Base-by-base conservation (phyloP, 2,797 vertebrate species). In the Melanotaenia parkinsoni region DNA sequence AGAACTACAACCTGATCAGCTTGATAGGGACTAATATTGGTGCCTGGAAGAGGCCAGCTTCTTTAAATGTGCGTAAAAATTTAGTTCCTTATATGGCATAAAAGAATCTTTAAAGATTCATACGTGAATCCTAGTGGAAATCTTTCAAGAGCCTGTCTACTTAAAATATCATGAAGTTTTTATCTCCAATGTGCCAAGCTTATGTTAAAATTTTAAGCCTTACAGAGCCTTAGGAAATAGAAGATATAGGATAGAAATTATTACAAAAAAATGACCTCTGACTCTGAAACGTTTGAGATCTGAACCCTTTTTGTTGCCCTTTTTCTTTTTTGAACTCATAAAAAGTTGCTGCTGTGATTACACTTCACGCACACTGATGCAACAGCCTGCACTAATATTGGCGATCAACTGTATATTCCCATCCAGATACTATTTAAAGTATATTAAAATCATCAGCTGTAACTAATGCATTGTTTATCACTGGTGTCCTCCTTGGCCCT, bases 1-100 rank as follows among this genome's bases (percentile, higher is more conserved):
- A 92, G 72, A 85, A 85, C 58, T 50, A 78, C 47, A 78, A 79
- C 53, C 65, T 58, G 83, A 79, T 86, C 71, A 85, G 58, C 58
- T 10, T 8, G 63, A 77, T 35, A 26, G 43, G 64, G 66, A 57
- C 54, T n/a, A 20, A 82, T 5, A 35, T 30, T 13, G 40, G 22
- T 53, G 58, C 4, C 58, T 20, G 28, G 74, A 1, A n/a, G 60
- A 59, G 26, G n/a, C 28, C 3, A 1, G 1, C 1, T 26, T 26
- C 4, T 18, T 18, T 63, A 53, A 53, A 24, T 26, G 24, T 5
- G 22, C 13, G 13, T 71, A 4, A 60, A 26, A 47, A 32, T 20
- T 43, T 63, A 4, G n/a, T 60, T 70, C 53, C 54, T 51, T 7
- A 54, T 11, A 3, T 50, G 2, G 7, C 53, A 70, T 30, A 22